Conservation (phyloP, 2,113 vertebrate species). For the Brienomyrus brachyistius region DNA sequence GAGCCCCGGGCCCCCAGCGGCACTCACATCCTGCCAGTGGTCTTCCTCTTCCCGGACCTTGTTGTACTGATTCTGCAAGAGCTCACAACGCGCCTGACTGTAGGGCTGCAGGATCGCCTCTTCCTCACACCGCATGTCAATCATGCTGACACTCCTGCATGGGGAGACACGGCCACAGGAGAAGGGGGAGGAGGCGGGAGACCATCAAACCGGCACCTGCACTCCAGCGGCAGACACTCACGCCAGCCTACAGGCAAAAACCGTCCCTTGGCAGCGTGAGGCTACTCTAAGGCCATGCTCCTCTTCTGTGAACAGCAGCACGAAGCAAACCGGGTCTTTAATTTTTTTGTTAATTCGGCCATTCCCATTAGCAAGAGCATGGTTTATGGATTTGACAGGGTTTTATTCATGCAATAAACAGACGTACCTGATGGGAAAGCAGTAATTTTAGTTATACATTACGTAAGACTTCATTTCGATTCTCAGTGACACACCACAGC, state of each 20-base stretch:
- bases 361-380: neutral
- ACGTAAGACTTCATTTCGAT: neutral
- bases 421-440: neutral
- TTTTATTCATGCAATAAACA: neutral
- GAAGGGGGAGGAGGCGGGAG: neutral
- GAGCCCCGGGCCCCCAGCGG: neutral
- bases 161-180: constrained; percentile 8
- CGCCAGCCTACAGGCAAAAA: neutral
- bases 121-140: constrained; percentile 84
- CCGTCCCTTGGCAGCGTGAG: neutral
- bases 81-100: constrained; percentile 80
- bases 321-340: neutral
- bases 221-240: neutral
- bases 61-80: constrained; percentile 76
- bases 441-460: neutral
- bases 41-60: constrained; percentile 82
- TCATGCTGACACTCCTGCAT: constrained; percentile 83
- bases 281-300: neutral
- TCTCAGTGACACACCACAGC: neutral
- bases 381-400: neutral
- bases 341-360: neutral
- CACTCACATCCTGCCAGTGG: constrained; percentile 87
- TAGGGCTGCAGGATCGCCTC: constrained; percentile 69
- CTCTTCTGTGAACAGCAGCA: neutral
- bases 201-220: neutral